A percentile compares a stretch with the other conserved stretches of the same genome.
These are phyloP conservation scores for Crenuchus spilurus DNA, from an alignment of 2,797 vertebrate genomes.

Conservation along the genomic window DNA sequence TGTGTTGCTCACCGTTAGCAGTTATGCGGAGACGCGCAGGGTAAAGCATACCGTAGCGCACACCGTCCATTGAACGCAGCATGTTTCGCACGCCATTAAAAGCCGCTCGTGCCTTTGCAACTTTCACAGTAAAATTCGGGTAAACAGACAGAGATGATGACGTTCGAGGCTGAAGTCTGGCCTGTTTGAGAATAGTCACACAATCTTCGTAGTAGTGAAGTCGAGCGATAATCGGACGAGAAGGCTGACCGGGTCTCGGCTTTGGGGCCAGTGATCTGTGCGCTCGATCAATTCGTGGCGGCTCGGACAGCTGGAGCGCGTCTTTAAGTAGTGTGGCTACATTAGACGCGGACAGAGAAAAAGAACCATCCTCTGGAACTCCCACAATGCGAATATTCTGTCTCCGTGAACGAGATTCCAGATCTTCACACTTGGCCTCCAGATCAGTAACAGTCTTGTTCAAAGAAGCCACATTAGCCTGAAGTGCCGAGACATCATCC, in stretches of 20 bases:
- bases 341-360: neutral
- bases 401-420: neutral
- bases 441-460: neutral
- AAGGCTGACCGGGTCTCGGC: neutral
- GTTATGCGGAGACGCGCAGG: neutral
- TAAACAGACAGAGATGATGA: neutral
- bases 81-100: neutral
- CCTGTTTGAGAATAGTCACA: neutral
- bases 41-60: neutral
- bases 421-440: constrained; percentile 2
- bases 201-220: neutral
- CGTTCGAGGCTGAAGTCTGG: neutral
- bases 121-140: too few relatives aligned
- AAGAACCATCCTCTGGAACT: neutral
- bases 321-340: neutral
- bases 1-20: neutral
- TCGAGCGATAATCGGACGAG: neutral
- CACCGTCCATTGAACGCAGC: neutral
- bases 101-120: too few relatives aligned
- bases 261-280: neutral
- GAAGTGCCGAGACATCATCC: neutral
- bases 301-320: neutral
- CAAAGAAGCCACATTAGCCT: neutral
- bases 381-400: neutral
- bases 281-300: neutral